phyloP scores from a whole-genome alignment of 2,113 vertebrate species.

The Nothobranchius furzeri region DNA sequence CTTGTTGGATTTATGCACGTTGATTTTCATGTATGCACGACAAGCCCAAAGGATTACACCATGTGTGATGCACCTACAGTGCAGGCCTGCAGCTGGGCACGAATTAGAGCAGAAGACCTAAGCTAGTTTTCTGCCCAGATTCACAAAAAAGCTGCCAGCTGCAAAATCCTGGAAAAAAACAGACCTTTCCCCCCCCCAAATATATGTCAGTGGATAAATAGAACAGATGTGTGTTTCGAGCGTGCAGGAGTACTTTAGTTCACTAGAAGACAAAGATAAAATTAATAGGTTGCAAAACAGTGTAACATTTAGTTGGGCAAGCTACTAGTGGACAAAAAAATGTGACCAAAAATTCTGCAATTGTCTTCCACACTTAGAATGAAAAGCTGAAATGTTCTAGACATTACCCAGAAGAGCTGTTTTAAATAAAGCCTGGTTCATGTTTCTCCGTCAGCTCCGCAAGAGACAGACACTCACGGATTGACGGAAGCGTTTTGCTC shows the following conservation, averaged over 20 bases:
- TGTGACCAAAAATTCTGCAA: background rate
- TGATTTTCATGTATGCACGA: slow-evolving; percentile 35
- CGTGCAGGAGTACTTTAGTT: background rate
- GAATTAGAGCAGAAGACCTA: slow-evolving; percentile 71
- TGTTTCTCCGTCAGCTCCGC: too few species aligned
- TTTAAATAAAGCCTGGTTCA: too few species aligned
- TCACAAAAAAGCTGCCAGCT: slow-evolving; percentile 38
- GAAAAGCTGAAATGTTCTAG: background rate
- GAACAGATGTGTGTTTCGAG: background rate
- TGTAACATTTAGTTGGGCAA: too few species aligned
- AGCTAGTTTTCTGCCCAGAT: slow-evolving; percentile 41
- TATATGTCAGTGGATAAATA: slow-evolving; percentile 17
- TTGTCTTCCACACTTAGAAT: background rate
- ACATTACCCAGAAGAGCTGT: background rate
- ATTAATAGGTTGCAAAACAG: background rate
- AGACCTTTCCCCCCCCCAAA: background rate
- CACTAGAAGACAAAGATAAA: background rate
- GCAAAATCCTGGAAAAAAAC: slow-evolving; percentile 11
- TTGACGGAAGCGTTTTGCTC: too few species aligned
- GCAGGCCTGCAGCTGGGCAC: slow-evolving; percentile 35
- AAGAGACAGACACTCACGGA: too few species aligned
- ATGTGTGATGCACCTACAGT: slow-evolving; percentile 35
- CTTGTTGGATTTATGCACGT: slow-evolving; percentile 20
- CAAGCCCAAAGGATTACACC: slow-evolving; percentile 37
- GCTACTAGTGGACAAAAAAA: background rate